Evolutionary conservation across 2,888 invertebrate genomes (phyloP), one percentile per base, ranked within the genome.

Genomic region (Patella pellucida): DNA sequence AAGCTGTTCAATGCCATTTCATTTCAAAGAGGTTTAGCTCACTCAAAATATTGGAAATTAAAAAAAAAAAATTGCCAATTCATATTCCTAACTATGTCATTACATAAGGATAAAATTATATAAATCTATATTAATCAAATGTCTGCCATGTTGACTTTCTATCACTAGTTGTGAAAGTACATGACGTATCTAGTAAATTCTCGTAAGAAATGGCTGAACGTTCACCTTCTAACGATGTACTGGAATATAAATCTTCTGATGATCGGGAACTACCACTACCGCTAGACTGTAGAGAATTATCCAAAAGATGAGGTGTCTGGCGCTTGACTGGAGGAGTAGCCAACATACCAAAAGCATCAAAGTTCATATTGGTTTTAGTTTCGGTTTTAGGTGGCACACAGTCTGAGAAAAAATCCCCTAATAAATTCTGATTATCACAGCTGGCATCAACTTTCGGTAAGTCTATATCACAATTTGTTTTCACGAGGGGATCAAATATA

Each of bases 401-500:
- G 14, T 62, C 62, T 23, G 23, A 23, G 62, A 62, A 23, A 23
- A 62, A 23, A 15, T 62, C 62, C 14, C 62, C 62, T 23, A 62
- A 23, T 23, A 62, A 62, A 23, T 62, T 14, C 23, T 62, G 19
- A 23, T 19, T 23, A 19, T 62, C 62, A 62, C 62, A 62, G 23
- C 23, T n/a, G 9, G 19, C 19, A 0, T 62, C 11, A 2, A 62
- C 62, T 62, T 62, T 62, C 19, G 62, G 62, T 62, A 62, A 62
- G 11, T 62, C 19, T 3, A 23, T 62, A 62, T 62, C 62, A 69
- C 50, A 19, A 50, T 51, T 15, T 41, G 19, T n/a, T 16, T 27
- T 12, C 0, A 15, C 68, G 3, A 79, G 51, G 1, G 78, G 79
- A 69, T 82, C 80, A 77, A 80, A 80, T 56, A 72, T 69, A 16